Evolutionary conservation across 2,113 vertebrate genomes (phyloP).

Genomic region (Pimephales promelas): DNA sequence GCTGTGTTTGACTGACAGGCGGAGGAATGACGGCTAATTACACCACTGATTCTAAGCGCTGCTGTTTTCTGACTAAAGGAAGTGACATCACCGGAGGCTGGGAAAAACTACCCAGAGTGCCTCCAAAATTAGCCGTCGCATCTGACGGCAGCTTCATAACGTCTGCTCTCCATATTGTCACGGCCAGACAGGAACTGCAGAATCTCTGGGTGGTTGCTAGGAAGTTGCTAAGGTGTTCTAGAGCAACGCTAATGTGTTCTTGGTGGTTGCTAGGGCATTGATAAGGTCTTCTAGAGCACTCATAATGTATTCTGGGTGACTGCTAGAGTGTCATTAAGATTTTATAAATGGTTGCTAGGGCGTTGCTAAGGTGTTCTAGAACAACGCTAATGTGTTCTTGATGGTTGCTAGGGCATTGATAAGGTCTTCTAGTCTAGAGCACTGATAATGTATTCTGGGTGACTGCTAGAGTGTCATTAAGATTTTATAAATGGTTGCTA

Average conservation of each 20-base stretch:
- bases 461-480: too few relatives aligned
- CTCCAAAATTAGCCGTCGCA: conserved; percentile 12
- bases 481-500: too few relatives aligned
- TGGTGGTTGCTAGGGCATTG: not conserved
- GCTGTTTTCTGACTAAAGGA: not conserved
- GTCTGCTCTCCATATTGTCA: not conserved
- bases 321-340: too few relatives aligned
- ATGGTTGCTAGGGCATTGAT: too few relatives aligned
- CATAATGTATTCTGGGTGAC: too few relatives aligned
- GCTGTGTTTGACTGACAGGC: not conserved
- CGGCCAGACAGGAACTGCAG: not conserved
- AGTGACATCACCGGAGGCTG: not conserved
- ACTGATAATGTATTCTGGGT: too few relatives aligned
- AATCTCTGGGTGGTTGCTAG: not conserved
- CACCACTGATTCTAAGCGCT: not conserved
- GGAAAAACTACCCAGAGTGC: not conserved
- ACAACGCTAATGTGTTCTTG: too few relatives aligned
- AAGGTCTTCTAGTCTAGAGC: too few relatives aligned
- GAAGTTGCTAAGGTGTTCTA: not conserved
- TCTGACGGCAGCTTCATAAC: not conserved
- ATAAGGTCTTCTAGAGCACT: not conserved
- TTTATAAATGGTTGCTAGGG: too few relatives aligned
- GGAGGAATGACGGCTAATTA: not conserved
- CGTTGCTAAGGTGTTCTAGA: too few relatives aligned
- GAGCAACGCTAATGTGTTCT: not conserved